Evolutionary conservation across 2,797 vertebrate genomes (phyloP).

Genomic region (Pteropus rufus): DNA sequence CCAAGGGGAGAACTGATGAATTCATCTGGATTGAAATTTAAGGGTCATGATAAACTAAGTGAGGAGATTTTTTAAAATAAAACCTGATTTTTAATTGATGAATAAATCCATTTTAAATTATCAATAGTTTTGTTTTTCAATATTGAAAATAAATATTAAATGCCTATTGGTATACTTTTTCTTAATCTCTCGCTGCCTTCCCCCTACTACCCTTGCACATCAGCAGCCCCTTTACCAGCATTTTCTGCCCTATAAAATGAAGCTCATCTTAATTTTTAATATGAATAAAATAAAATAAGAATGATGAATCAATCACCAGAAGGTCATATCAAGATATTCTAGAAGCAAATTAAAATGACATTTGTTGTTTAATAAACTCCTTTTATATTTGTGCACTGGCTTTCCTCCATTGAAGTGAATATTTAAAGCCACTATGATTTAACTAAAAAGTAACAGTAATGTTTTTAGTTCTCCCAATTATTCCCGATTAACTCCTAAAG

Average conservation of each 20-base stretch:
- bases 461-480: not conserved
- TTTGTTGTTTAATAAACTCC: constrained; percentile 52
- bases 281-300: constrained; percentile 21
- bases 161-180: not conserved
- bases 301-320: constrained; percentile 4
- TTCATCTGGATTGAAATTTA: not conserved
- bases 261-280: constrained; percentile 27
- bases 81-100: not conserved
- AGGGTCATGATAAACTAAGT: not conserved
- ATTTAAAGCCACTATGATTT: not conserved
- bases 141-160: not conserved
- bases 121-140: not conserved
- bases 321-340: constrained; percentile 38
- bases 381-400: not conserved
- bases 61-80: not conserved
- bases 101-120: not conserved
- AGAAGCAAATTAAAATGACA: constrained; percentile 44
- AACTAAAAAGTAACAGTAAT: not conserved
- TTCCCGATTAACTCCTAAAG: not conserved
- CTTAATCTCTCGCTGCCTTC: not conserved
- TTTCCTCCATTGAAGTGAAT: constrained; percentile 18
- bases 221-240: not conserved
- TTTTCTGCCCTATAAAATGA: not conserved
- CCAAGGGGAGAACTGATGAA: not conserved
- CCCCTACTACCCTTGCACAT: not conserved